These are phyloP conservation scores for Podiceps cristatus DNA, from an alignment of 2,113 vertebrate species.

Conservation along the genomic window DNA sequence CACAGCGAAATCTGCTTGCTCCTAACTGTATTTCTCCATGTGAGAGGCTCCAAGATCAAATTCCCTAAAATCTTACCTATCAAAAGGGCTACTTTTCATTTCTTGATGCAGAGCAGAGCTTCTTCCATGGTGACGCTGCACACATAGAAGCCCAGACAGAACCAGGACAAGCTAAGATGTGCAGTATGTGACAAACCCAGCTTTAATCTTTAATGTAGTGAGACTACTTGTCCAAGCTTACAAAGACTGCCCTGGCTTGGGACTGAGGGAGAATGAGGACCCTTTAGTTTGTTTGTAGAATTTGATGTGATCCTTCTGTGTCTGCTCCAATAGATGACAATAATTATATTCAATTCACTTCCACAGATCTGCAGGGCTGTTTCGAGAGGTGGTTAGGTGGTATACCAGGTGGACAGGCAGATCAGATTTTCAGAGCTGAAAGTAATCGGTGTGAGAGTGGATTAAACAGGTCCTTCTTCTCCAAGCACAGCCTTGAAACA, in stretches of 20 bases:
- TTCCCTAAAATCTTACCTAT: not conserved
- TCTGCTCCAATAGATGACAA: not conserved
- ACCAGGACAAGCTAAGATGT: not conserved
- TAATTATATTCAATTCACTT: not conserved
- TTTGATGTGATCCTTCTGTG: not conserved
- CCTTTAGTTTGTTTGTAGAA: not conserved
- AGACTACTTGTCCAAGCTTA: not conserved
- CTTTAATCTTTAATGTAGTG: not conserved
- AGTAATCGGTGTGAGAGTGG: not conserved
- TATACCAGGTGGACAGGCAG: not conserved
- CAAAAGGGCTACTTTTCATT: not conserved
- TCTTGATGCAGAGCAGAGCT: not conserved
- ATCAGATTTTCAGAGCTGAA: not conserved
- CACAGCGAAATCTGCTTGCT: not conserved
- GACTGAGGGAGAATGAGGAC: not conserved
- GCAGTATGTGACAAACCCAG: not conserved
- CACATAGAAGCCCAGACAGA: not conserved
- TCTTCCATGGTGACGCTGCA: not conserved
- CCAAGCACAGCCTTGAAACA: not conserved
- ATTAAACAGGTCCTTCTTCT: slow-evolving; percentile 3
- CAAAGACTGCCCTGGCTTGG: not conserved
- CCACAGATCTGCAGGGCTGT: not conserved
- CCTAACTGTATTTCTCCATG: not conserved
- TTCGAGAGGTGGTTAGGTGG: not conserved
- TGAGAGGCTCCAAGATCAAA: not conserved